Conservation (phyloP, 2,797 vertebrate species). For the Scyliorhinus canicula region DNA sequence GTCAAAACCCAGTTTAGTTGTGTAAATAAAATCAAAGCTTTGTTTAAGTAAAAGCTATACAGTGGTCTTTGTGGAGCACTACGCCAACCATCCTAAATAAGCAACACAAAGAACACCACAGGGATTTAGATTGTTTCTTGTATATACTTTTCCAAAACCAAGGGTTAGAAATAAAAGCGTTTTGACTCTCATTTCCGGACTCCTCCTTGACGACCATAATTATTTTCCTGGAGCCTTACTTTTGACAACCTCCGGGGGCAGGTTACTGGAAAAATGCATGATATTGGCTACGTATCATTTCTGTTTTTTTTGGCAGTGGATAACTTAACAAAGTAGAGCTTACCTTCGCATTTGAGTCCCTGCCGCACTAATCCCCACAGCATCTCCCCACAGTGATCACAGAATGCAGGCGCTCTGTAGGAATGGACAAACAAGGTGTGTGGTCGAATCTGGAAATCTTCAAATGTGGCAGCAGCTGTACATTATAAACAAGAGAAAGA, state of each 20-base stretch:
- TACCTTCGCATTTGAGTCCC: constrained; percentile 96
- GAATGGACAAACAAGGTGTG: constrained; percentile 92
- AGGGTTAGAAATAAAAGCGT: too few relatives aligned
- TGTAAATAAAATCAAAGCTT: too few relatives aligned
- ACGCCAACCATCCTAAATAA: too few relatives aligned
- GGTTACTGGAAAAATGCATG: background rate
- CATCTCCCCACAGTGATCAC: constrained; percentile 97
- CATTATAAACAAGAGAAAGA: background rate
- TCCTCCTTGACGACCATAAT: too few relatives aligned
- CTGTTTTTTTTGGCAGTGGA: background rate
- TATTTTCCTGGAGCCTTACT: too few relatives aligned
- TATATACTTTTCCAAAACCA: too few relatives aligned
- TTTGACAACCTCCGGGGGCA: background rate
- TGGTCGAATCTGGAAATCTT: constrained; percentile 94
- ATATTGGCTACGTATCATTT: background rate
- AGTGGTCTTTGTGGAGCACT: too few relatives aligned
- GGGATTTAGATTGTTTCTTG: too few relatives aligned
- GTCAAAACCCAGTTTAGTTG: too few relatives aligned
- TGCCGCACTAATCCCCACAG: constrained; percentile 92
- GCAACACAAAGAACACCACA: too few relatives aligned
- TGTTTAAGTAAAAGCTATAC: too few relatives aligned
- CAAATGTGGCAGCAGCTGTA: constrained; percentile 86
- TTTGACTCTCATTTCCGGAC: too few relatives aligned
- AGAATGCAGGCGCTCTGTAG: constrained; percentile 86
- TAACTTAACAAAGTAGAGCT: constrained; percentile 31